Percentiles rank a stretch among this genome's conserved stretches.
phyloP scores from a whole-genome alignment of 1,140 invertebrate species.

The Brachionus calyciflorus region DNA sequence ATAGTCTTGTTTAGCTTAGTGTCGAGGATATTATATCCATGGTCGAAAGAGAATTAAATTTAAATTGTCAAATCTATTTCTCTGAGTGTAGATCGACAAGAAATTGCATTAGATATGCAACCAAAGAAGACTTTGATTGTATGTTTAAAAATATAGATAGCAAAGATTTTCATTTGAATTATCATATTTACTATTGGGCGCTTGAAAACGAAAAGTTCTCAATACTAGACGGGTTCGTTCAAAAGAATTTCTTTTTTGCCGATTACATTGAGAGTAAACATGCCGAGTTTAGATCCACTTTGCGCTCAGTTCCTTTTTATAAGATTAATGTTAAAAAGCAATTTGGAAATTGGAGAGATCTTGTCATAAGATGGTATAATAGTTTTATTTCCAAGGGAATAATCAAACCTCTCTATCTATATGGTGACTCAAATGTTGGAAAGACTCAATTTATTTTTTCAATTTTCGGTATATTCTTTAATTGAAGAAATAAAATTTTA shows the following conservation, averaged over 20 bases:
- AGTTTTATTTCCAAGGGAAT: neutral
- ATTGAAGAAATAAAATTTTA: too few relatives aligned
- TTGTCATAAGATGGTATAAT: neutral
- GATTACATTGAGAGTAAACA: neutral
- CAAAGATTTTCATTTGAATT: neutral
- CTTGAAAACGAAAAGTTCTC: neutral
- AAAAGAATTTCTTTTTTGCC: neutral
- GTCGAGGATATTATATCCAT: too few relatives aligned
- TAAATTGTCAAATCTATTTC: too few relatives aligned
- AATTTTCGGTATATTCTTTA: neutral
- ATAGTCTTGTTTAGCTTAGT: too few relatives aligned
- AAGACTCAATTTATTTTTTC: neutral
- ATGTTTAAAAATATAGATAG: constrained; percentile 3
- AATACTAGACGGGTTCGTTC: neutral
- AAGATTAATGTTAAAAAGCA: neutral
- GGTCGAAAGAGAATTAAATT: too few relatives aligned
- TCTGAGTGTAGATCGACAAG: too few relatives aligned
- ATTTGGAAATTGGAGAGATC: neutral
- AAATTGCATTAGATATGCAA: too few relatives aligned
- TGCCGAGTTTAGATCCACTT: neutral
- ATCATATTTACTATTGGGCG: neutral
- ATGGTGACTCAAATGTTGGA: neutral
- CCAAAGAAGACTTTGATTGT: constrained; percentile 7
- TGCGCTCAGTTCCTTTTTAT: neutral
- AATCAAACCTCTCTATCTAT: neutral